These are phyloP conservation scores for Malacosoma neustria DNA, from an alignment of 2,888 invertebrate species.

Conservation along the genomic window DNA sequence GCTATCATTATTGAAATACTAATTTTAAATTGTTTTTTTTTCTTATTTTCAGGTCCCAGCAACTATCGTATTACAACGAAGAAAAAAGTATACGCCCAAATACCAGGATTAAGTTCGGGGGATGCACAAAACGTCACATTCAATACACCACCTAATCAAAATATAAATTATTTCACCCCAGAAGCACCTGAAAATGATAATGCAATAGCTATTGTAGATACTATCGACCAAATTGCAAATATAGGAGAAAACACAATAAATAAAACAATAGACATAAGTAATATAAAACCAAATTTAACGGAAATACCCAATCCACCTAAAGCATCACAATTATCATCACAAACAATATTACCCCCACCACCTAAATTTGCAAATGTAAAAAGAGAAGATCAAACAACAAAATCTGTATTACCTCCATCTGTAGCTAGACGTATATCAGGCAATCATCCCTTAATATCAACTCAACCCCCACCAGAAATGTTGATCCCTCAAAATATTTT, in stretches of 20 bases:
- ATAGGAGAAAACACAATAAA: neutral
- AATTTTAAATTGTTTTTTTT: conserved; percentile 9
- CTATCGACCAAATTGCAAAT: conserved; percentile 1
- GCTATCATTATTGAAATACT: no score
- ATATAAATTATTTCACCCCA: neutral
- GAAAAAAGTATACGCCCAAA: conserved; percentile 83
- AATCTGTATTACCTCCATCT: conserved; percentile 52
- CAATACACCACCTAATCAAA: conserved; percentile 1
- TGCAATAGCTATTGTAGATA: neutral
- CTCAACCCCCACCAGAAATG: conserved; percentile 21
- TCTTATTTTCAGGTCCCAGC: conserved; percentile 56
- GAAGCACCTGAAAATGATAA: neutral
- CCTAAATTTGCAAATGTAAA: conserved; percentile 52
- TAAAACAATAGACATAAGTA: neutral
- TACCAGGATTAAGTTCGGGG: conserved; percentile 80
- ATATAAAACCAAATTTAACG: conserved; percentile 11
- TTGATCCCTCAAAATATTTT: conserved; percentile 35
- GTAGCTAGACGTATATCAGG: conserved; percentile 53
- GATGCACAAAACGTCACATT: neutral
- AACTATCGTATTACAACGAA: conserved; percentile 80
- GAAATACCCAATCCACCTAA: neutral
- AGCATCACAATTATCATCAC: neutral
- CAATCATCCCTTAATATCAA: conserved; percentile 45
- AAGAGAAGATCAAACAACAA: conserved; percentile 28
- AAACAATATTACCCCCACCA: conserved; percentile 46